These are phyloP conservation scores for Tinea trinotella DNA, from an alignment of 2,888 invertebrate genomes.

Conservation along the genomic window DNA sequence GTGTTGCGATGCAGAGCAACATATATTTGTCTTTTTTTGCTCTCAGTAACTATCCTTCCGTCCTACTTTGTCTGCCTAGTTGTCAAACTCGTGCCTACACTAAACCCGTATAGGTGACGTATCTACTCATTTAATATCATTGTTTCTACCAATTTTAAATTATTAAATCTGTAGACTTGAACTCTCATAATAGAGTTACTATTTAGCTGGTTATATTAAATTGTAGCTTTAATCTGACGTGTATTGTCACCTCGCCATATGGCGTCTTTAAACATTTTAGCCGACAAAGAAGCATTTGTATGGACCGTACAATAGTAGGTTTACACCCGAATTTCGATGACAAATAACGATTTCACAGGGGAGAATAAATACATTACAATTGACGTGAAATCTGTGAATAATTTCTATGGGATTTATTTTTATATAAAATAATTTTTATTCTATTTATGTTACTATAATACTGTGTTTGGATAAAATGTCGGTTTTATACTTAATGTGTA, in stretches of 20 bases:
- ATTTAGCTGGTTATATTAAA: no score
- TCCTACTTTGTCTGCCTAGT: no score
- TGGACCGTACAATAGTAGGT: constrained; percentile 40
- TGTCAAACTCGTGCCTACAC: no score
- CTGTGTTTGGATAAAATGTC: constrained; percentile 26
- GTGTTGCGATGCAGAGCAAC: no score
- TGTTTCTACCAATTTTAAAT: no score
- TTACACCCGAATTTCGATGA: constrained; percentile 45
- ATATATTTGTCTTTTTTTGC: no score
- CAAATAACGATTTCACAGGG: constrained; percentile 48
- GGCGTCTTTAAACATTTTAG: constrained; percentile 40
- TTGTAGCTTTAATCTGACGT: constrained; percentile 48
- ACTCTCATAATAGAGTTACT: no score
- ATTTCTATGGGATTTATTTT: constrained; percentile 28
- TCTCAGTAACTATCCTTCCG: no score
- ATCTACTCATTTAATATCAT: no score
- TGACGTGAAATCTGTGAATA: constrained; percentile 50
- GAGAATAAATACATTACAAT: constrained; percentile 29
- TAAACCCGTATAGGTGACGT: no score
- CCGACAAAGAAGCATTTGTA: constrained; percentile 44
- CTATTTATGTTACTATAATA: constrained; percentile 27
- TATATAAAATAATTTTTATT: constrained; percentile 23
- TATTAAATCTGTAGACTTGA: no score
- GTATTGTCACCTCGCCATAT: constrained; percentile 52
- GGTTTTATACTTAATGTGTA: constrained; percentile 24